Evolutionary conservation across 2,797 vertebrate species (phyloP).

Genomic region (Alectoris magna): DNA sequence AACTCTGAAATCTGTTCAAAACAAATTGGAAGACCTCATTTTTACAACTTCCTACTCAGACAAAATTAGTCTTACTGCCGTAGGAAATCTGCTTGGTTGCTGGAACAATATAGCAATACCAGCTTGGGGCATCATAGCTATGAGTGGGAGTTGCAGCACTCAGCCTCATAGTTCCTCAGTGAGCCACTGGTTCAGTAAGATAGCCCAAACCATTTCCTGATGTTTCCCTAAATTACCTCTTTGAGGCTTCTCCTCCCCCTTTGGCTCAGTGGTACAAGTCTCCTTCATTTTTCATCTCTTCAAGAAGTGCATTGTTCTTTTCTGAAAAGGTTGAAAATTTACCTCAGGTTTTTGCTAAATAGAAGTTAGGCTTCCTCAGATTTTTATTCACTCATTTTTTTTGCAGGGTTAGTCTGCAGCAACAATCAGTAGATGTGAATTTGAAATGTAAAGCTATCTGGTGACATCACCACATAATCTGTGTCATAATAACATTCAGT

Average conservation of each 20-base stretch:
- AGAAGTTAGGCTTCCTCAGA: not conserved
- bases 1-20: not conserved
- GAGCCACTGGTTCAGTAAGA: slow-evolving; percentile 41
- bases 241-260: not conserved
- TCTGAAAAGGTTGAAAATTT: not conserved
- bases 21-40: not conserved
- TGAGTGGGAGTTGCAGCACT: slow-evolving; percentile 39
- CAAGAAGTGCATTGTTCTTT: not conserved
- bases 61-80: slow-evolving; percentile 44
- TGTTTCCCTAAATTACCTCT: not conserved
- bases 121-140: not conserved
- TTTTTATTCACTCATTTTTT: not conserved
- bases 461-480: not conserved
- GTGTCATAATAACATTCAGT: not conserved
- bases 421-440: not conserved
- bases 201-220: slow-evolving; percentile 49
- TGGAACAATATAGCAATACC: not conserved
- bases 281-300: not conserved
- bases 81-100: slow-evolving; percentile 2
- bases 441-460: slow-evolving; percentile 1
- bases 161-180: slow-evolving; percentile 26
- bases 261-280: not conserved
- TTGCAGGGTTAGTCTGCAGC: not conserved
- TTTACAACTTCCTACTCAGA: not conserved
- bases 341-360: not conserved